These are phyloP conservation scores for Apteryx owenii DNA, from an alignment of 2,113 vertebrate species.

Conservation along the genomic window DNA sequence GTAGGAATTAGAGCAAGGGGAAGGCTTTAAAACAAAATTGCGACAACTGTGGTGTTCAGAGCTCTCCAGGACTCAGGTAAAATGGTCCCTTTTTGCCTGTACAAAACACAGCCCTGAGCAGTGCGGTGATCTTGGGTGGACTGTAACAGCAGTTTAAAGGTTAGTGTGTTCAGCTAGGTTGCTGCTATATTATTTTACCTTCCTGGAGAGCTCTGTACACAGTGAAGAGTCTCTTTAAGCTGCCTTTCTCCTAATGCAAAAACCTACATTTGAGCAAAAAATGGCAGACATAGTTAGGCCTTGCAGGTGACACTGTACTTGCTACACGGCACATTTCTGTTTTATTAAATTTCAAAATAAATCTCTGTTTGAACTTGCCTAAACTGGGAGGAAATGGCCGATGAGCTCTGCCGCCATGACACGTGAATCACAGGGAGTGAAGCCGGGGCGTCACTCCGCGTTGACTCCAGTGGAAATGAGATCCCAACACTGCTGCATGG, in stretches of 20 bases:
- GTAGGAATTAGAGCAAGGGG: neutral
- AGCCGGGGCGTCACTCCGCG: neutral
- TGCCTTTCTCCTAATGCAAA: neutral
- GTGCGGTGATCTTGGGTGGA: neutral
- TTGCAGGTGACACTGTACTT: neutral
- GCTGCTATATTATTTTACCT: neutral
- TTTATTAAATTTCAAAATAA: neutral
- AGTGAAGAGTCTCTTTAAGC: neutral
- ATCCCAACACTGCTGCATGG: neutral
- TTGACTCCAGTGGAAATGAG: neutral
- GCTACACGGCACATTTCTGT: neutral
- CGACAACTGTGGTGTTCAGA: neutral
- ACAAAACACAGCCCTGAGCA: neutral
- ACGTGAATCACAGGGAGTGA: neutral
- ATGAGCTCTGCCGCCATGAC: neutral
- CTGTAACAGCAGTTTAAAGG: neutral
- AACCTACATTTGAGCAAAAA: rapidly evolving
- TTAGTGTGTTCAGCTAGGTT: neutral
- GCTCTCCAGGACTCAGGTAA: neutral
- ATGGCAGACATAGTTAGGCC: neutral
- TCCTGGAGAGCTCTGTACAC: neutral
- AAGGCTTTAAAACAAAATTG: neutral
- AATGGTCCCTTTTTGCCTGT: neutral
- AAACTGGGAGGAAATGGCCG: neutral
- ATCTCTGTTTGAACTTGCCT: neutral